A percentile compares a stretch with the other conserved stretches of the same genome.
phyloP scores from a whole-genome alignment of 1,140 invertebrate species.

The Cecropterus lyciades region DNA sequence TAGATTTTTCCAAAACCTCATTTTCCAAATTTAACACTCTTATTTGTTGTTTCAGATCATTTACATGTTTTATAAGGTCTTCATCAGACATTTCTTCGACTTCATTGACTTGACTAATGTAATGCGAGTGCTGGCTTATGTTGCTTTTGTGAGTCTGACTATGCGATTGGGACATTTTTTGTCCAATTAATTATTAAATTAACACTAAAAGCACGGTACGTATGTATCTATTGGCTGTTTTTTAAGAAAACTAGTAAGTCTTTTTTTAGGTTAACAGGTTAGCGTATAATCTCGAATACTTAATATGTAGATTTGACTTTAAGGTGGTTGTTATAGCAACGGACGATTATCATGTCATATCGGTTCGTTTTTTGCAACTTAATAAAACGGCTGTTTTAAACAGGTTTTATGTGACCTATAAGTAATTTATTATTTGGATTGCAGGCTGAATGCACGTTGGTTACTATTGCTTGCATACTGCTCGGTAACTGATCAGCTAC shows the following conservation, averaged over 20 bases:
- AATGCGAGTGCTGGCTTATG: conserved; percentile 60
- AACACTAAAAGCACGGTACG: conserved; percentile 3
- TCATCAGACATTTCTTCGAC: conserved; percentile 64
- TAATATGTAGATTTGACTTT: neutral
- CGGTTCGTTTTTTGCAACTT: too few relatives aligned
- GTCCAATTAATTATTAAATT: conserved; percentile 11
- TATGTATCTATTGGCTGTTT: neutral
- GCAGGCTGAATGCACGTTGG: too few relatives aligned
- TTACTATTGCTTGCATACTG: too few relatives aligned
- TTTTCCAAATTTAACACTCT: conserved; percentile 68
- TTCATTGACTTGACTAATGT: conserved; percentile 57
- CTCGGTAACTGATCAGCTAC: too few relatives aligned
- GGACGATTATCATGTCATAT: too few relatives aligned
- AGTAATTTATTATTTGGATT: too few relatives aligned
- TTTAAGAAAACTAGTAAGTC: neutral
- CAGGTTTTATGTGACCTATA: too few relatives aligned
- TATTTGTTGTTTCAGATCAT: conserved; percentile 64
- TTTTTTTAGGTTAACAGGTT: neutral
- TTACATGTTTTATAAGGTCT: conserved; percentile 67
- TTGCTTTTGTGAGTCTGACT: conserved; percentile 49
- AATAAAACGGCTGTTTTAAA: too few relatives aligned
- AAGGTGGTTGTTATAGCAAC: neutral
- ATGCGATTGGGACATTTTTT: conserved; percentile 50
- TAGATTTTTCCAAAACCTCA: conserved; percentile 72
- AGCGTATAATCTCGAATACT: conserved; percentile 3